These are phyloP conservation scores for Dendrocincla tyrannina DNA, from an alignment of 2,797 vertebrate species.

Conservation along the genomic window DNA sequence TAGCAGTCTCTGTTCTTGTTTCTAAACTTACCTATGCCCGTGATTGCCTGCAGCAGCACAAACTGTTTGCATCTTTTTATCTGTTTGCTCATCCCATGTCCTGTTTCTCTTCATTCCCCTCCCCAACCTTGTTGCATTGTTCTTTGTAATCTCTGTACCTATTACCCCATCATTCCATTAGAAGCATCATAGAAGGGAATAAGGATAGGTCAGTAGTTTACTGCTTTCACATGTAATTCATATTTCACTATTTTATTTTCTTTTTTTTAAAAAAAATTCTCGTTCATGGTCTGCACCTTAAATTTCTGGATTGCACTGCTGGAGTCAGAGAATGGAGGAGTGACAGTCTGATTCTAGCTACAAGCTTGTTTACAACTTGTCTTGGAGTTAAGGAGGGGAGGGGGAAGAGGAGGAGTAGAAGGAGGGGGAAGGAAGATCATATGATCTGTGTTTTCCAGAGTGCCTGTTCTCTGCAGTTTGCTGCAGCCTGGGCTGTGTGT, in stretches of 20 bases:
- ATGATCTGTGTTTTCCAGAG: constrained; percentile 75
- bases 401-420: constrained; percentile 67
- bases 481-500: constrained; percentile 55
- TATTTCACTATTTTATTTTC: not conserved
- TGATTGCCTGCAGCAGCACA: not conserved
- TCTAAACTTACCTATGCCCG: not conserved
- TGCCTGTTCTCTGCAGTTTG: constrained; percentile 67
- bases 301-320: not conserved
- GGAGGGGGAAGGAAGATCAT: constrained; percentile 67
- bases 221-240: not conserved
- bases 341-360: constrained; percentile 52
- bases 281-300: not conserved
- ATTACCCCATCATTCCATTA: not conserved
- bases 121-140: not conserved
- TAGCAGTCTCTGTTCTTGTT: not conserved
- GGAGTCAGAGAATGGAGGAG: not conserved
- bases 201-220: not conserved
- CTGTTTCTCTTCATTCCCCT: not conserved
- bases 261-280: not conserved
- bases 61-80: not conserved
- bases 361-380: constrained; percentile 75
- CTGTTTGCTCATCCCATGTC: not conserved
- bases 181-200: not conserved
- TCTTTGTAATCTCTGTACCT: not conserved
- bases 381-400: constrained; percentile 57